Evolutionary conservation across 2,797 vertebrate species (phyloP), one percentile per base, ranked within the genome.

Genomic region (Echiichthys vipera): DNA sequence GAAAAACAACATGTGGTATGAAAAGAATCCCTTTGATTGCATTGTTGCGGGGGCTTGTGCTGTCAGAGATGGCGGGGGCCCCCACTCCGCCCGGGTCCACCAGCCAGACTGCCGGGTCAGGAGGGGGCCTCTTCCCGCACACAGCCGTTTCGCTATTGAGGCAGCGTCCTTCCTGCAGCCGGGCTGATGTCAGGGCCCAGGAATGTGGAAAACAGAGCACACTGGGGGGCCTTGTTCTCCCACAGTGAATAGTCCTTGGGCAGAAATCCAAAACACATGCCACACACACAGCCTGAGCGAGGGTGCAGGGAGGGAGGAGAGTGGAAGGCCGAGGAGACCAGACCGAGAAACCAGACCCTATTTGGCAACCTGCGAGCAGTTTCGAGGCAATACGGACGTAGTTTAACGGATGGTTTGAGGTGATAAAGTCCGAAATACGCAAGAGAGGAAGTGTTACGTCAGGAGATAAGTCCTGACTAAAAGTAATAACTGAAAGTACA

Each of bases 171-270:
- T 92, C 90, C 92, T 91, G 81, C 81, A 78, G 65, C 63, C 55
- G 1, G 50, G 78, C 78, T 93, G 92, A 93, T 93, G 92, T 93
- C 90, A 93, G 83, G 86, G 62, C 46, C 0, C 1, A 85, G 84
- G 92, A 93, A 93, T 93, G 90, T 87, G 36, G 32, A 92, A 91
- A 93, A 93, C 89, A 92, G 80, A 86, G 51, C 86, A 89, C 83
- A 92, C 77, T 90, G 91, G 91, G 89, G 88, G 88, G 88, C 87
- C 89, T 93, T 92, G 90, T 92, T 93, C 88, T 85, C 34, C 80
- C 51, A 43, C 65, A 63, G 56, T 84, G 83, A 92, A 91, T 84
- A 65, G 88, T 71, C 66, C 53, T 39, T 42, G 81, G 87, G 81
- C 71, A 65, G 57, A 61, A 74, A 68, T 84, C 87, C 86, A 89